Evolutionary conservation across 2,888 invertebrate species (phyloP).

Genomic region (Cacoxenus indagator): DNA sequence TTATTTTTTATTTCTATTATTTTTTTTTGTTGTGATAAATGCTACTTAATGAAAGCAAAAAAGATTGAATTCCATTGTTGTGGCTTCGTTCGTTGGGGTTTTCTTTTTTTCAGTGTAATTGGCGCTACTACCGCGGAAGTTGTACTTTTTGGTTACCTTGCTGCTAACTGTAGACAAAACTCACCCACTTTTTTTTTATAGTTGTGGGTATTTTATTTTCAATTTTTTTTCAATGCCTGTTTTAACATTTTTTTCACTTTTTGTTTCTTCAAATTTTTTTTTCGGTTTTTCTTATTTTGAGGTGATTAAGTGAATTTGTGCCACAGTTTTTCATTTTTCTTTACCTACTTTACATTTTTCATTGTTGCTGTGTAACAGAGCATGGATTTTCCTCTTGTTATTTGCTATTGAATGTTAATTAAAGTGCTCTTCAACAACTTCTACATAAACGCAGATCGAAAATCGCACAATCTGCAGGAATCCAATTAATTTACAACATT

Average conservation of each 20-base stretch:
- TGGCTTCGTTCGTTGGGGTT: background rate
- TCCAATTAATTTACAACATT: constrained; percentile 1
- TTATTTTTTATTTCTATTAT: too few relatives aligned
- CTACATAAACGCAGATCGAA: background rate
- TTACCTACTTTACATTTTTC: background rate
- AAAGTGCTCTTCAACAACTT: background rate
- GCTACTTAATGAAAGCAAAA: too few relatives aligned
- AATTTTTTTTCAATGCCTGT: background rate
- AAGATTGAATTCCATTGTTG: background rate
- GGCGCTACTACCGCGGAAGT: background rate
- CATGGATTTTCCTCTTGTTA: constrained; percentile 6
- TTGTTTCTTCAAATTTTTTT: background rate
- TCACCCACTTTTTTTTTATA: too few relatives aligned
- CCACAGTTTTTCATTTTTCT: background rate
- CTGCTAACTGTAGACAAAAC: constrained; percentile 39
- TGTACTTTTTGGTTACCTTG: background rate
- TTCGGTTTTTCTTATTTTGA: background rate
- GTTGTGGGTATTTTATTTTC: background rate
- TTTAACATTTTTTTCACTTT: background rate
- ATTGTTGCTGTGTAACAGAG: constrained; percentile 8
- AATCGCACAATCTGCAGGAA: background rate
- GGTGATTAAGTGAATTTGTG: background rate
- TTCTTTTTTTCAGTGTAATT: background rate
- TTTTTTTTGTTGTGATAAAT: too few relatives aligned
- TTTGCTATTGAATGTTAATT: constrained; percentile 7